phyloP scores from a whole-genome alignment of 2,113 vertebrate genomes.

The Malurus alboscapulatus region DNA sequence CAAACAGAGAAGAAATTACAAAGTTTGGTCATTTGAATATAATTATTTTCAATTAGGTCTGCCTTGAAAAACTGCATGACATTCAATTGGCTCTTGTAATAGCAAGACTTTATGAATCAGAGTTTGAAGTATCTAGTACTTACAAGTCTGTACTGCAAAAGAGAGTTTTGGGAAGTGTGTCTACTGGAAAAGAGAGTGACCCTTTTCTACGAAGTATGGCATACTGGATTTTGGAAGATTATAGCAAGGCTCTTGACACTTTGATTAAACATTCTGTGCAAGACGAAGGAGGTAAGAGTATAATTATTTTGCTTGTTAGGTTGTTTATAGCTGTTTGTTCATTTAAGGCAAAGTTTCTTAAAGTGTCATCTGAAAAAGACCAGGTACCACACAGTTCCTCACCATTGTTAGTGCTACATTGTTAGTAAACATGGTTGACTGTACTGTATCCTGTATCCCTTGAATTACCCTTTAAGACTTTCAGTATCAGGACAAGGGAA shows the following conservation, averaged over 20 bases:
- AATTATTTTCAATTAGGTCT: slow-evolving; percentile 78
- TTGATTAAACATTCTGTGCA: slow-evolving; percentile 81
- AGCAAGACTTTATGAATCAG: slow-evolving; percentile 90
- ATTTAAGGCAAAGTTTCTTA: not conserved
- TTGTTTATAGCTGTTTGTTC: not conserved
- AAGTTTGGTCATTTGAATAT: not conserved
- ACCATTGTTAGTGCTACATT: accelerated
- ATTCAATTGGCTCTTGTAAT: slow-evolving; percentile 93
- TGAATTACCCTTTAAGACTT: not conserved
- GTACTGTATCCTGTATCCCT: not conserved
- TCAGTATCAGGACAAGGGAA: not conserved
- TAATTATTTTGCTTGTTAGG: not conserved
- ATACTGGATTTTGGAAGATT: slow-evolving; percentile 95
- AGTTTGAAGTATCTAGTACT: slow-evolving; percentile 88
- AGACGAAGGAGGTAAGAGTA: slow-evolving; percentile 69
- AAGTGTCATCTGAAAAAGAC: not conserved
- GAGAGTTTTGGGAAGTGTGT: slow-evolving; percentile 84
- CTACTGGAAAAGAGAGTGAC: slow-evolving; percentile 75
- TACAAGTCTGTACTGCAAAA: slow-evolving; percentile 91
- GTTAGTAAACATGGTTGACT: not conserved
- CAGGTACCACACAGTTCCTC: not conserved
- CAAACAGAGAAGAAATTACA: not conserved
- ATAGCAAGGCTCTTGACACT: slow-evolving; percentile 88
- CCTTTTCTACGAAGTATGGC: slow-evolving; percentile 95
- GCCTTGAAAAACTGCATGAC: slow-evolving; percentile 94